Percentiles rank a stretch among this genome's conserved stretches.
Conservation (phyloP, 2,888 invertebrate genomes). For the Euplagia quadripunctaria region DNA sequence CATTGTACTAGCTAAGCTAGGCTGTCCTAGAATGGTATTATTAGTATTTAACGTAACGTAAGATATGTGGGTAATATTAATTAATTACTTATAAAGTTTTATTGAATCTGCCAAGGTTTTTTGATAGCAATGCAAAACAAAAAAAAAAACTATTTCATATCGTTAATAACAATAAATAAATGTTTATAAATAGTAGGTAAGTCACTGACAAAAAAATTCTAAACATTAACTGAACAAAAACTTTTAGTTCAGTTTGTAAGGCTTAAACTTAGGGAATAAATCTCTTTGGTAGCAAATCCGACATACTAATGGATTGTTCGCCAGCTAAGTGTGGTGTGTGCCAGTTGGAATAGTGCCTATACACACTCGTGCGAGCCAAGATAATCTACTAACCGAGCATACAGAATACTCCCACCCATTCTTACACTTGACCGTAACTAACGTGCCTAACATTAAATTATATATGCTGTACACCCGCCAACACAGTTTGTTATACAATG, state of each 20-base stretch:
- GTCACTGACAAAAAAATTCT: conserved; percentile 3
- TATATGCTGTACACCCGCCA: conserved; percentile 54
- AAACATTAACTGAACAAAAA: conserved; percentile 47
- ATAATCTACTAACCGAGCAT: conserved; percentile 70
- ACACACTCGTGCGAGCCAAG: conserved; percentile 67
- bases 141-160: no score
- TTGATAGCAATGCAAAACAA: no score
- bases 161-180: background rate
- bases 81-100: no score
- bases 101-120: no score
- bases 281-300: conserved; percentile 69
- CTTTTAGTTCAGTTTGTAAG: conserved; percentile 37
- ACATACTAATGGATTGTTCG: conserved; percentile 80
- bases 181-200: no score
- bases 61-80: no score
- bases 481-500: conserved; percentile 44
- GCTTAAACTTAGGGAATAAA: conserved; percentile 66
- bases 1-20: no score
- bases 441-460: conserved; percentile 63
- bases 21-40: no score
- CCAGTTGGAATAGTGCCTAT: conserved; percentile 79
- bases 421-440: conserved; percentile 61
- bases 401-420: conserved; percentile 57
- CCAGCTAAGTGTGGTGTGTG: conserved; percentile 68
- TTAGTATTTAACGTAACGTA: no score